phyloP scores from a whole-genome alignment of 2,113 vertebrate genomes.

The Sinocyclocheilus anophthalmus region DNA sequence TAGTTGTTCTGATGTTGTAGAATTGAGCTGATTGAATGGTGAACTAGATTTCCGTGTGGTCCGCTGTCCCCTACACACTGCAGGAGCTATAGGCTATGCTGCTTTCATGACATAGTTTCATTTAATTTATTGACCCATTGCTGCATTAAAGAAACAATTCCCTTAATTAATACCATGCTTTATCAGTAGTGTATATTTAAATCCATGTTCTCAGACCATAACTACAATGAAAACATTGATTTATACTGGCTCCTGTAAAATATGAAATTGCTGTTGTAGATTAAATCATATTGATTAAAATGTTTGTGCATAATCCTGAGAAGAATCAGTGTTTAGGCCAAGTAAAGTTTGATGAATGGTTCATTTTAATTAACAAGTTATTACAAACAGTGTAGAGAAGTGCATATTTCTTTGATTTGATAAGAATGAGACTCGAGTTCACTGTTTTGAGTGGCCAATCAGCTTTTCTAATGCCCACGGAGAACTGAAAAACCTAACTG shows the following conservation, averaged over 20 bases:
- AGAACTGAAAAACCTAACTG: neutral
- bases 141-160: slow-evolving; percentile 62
- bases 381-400: slow-evolving; percentile 31
- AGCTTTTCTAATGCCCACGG: neutral
- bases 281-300: slow-evolving; percentile 62
- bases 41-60: slow-evolving; percentile 13
- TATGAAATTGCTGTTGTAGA: slow-evolving; percentile 53
- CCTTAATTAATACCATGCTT: slow-evolving; percentile 60
- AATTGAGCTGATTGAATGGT: slow-evolving; percentile 33
- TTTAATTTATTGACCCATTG: slow-evolving; percentile 56
- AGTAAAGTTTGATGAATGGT: slow-evolving; percentile 50
- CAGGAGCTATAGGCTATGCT: slow-evolving; percentile 39
- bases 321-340: slow-evolving; percentile 32
- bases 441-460: slow-evolving; percentile 1
- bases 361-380: slow-evolving; percentile 53
- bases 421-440: slow-evolving; percentile 27
- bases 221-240: slow-evolving; percentile 62
- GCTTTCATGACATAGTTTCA: slow-evolving; percentile 47
- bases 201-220: slow-evolving; percentile 56
- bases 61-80: neutral
- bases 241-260: slow-evolving; percentile 53
- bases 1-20: slow-evolving; percentile 30
- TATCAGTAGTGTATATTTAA: slow-evolving; percentile 60
- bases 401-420: slow-evolving; percentile 37
- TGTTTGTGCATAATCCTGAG: slow-evolving; percentile 42